phyloP scores from a whole-genome alignment of 2,797 vertebrate species.

The Cirrhinus molitorella region DNA sequence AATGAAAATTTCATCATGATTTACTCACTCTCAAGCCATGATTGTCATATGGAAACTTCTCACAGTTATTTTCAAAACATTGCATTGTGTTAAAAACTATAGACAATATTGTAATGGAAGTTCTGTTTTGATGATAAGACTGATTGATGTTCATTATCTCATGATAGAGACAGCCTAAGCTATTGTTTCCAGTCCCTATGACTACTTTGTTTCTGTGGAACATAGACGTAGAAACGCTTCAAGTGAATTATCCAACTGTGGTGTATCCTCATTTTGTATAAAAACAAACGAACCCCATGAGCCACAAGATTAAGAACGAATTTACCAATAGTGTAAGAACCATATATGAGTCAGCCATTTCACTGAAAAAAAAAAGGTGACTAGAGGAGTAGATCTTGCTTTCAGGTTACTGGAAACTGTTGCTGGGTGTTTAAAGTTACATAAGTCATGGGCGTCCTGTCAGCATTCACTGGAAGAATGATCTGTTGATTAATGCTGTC shows the following conservation, averaged over 20 bases:
- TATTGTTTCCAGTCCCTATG: background rate
- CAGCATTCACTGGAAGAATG: background rate
- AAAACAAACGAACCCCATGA: background rate
- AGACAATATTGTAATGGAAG: no score
- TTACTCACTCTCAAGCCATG: no score
- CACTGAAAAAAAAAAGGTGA: background rate
- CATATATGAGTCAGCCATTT: background rate
- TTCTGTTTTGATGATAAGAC: background rate
- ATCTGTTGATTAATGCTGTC: background rate
- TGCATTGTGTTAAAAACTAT: background rate
- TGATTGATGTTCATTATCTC: background rate
- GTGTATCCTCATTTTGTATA: conserved; percentile 7
- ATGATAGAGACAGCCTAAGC: background rate
- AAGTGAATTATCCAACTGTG: background rate
- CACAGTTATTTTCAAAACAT: background rate
- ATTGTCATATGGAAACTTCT: background rate
- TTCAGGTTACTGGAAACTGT: conserved; percentile 20
- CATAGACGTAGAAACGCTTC: background rate
- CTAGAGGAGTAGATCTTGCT: background rate
- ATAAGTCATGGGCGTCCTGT: background rate
- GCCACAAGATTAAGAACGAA: background rate
- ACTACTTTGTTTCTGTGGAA: background rate
- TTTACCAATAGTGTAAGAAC: background rate
- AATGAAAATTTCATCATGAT: no score
- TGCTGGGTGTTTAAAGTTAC: background rate